phyloP scores from a whole-genome alignment of 2,797 vertebrate genomes.

The Enteromius fasciolatus region DNA sequence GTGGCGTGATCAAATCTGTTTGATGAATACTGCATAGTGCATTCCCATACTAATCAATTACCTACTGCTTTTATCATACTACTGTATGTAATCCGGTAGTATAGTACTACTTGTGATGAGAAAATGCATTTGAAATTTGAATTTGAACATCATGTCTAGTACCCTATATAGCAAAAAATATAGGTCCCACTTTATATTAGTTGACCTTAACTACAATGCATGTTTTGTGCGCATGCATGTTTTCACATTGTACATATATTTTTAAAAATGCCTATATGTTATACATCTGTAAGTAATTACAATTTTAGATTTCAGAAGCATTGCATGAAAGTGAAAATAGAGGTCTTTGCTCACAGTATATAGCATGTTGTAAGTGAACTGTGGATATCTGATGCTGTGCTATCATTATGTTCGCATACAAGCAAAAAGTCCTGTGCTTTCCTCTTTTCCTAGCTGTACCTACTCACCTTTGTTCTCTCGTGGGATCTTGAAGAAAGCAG shows the following conservation, averaged over 20 bases:
- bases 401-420: background rate
- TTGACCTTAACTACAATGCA: too few relatives aligned
- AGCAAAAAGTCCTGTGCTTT: constrained; percentile 1
- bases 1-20: background rate
- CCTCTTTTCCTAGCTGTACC: constrained; percentile 58
- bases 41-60: background rate
- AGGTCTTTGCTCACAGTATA: background rate
- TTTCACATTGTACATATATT: too few relatives aligned
- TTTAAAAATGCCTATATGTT: too few relatives aligned
- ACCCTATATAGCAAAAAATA: background rate
- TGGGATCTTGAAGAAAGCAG: constrained; percentile 55
- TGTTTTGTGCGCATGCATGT: too few relatives aligned
- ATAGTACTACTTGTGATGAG: background rate
- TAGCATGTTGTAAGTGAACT: background rate
- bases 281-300: too few relatives aligned
- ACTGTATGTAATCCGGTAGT: background rate
- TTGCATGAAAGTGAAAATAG: background rate
- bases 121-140: background rate
- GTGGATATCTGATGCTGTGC: background rate
- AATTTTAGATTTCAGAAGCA: too few relatives aligned
- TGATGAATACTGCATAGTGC: background rate
- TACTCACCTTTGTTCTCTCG: constrained; percentile 61
- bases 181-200: too few relatives aligned
- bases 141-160: background rate
- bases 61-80: background rate